Base-by-base conservation (phyloP, 1,140 invertebrate genomes). In the Matsumurasca onukii region DNA sequence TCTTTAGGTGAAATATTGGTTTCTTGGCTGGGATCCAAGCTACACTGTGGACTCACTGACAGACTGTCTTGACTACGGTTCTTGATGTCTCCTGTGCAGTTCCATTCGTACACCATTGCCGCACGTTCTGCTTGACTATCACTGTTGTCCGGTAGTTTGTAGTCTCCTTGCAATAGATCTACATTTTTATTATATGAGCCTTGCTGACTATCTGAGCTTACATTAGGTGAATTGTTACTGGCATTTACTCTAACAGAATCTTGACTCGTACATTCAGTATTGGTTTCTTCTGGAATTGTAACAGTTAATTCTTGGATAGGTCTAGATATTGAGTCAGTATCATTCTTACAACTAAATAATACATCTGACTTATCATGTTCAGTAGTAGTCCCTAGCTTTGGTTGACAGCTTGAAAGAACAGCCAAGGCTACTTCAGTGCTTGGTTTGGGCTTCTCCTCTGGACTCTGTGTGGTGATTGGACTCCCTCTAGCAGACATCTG, bases 401-500 rank as follows among this genome's bases (percentile, higher is more conserved):
- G 34, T 17, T 39, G 34, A 17, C 34, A 39, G 34, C n/a, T n/a
- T n/a, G 34, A 9, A 39, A 15, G 49, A 20, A 12, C 12, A 15
- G 5, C 49, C 49, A 24, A 20, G 49, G 5, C 12, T 2, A 27
- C 55, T 27, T 25, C 24, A 9, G 5, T 5, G 3, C 22, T 59
- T 27, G 55, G 5, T 9, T 63, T 67, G 17, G 34, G 51, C 22
- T 67, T 49, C 45, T 63, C 61, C n/a, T 59, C 51, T 22, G 66
- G 65, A 52, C 64, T 71, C 0, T 66, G 52, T 29, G 67, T 72
- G 31, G 67, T 72, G 25, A 66, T 15, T 1, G 74, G 75, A 69
- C 75, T 76, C 9, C 71, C 71, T 30, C 69, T 64, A 55, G 70
- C 70, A 48, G 74, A 74, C 24, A 57, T 72, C 22, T 59, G 68